Evolutionary conservation across 1,140 invertebrate genomes (phyloP).

Genomic region (Diachasmimorpha longicaudata): DNA sequence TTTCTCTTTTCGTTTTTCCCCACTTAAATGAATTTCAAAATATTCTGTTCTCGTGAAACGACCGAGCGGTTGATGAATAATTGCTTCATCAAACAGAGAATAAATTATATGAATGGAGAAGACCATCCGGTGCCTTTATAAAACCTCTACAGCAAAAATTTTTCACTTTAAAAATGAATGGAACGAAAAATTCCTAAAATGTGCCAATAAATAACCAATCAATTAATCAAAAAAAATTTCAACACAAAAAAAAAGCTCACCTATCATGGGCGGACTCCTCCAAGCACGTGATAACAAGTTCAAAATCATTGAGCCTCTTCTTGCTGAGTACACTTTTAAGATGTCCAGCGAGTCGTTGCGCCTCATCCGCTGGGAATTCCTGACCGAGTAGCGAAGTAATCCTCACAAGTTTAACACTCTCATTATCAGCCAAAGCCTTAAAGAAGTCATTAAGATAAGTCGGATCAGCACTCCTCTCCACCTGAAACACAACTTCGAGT

Average conservation of each 20-base stretch:
- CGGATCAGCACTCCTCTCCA: slow-evolving; percentile 57
- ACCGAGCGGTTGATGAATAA: too few relatives aligned
- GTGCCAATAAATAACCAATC: too few relatives aligned
- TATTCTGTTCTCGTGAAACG: too few relatives aligned
- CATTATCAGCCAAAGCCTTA: slow-evolving; percentile 56
- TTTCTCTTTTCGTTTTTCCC: too few relatives aligned
- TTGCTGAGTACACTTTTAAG: slow-evolving; percentile 59
- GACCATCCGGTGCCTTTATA: too few relatives aligned
- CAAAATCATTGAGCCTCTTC: slow-evolving; percentile 60
- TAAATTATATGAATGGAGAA: too few relatives aligned
- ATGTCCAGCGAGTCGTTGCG: slow-evolving; percentile 56
- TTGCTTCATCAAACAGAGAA: too few relatives aligned
- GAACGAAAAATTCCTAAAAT: too few relatives aligned
- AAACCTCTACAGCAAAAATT: too few relatives aligned
- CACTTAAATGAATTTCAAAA: too few relatives aligned
- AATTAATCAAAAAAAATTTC: background rate
- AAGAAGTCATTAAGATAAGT: slow-evolving; percentile 57
- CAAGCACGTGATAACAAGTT: slow-evolving; percentile 62
- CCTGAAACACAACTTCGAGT: slow-evolving; percentile 61
- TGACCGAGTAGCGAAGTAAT: slow-evolving; percentile 62
- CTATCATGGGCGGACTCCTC: slow-evolving; percentile 62
- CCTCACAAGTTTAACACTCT: slow-evolving; percentile 59
- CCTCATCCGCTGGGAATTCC: slow-evolving; percentile 58
- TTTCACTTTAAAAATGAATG: too few relatives aligned
- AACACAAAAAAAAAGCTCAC: slow-evolving; percentile 18